These are phyloP conservation scores for Archilochus colubris DNA, from an alignment of 2,113 vertebrate genomes.

Conservation along the genomic window DNA sequence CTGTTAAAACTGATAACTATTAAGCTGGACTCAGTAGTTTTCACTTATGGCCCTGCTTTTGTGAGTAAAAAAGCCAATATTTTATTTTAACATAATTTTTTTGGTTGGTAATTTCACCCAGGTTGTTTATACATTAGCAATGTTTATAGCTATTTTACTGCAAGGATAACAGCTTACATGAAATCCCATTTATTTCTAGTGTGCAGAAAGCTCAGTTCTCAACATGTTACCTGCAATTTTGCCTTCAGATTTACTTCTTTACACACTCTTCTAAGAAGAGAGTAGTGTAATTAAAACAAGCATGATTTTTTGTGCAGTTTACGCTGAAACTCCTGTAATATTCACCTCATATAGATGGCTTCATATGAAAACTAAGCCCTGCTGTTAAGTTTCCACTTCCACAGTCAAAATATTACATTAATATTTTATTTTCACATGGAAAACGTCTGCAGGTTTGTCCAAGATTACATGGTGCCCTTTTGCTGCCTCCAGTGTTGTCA, in stretches of 20 bases:
- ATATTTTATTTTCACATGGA: conserved; percentile 1
- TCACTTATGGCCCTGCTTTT: not conserved
- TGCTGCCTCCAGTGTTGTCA: not conserved
- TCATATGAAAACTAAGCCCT: not conserved
- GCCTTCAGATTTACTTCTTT: not conserved
- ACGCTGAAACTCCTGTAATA: not conserved
- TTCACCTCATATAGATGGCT: not conserved
- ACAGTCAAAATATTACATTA: not conserved
- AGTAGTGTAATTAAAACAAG: not conserved
- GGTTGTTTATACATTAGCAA: not conserved
- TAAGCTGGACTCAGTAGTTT: not conserved
- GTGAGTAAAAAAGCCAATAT: not conserved
- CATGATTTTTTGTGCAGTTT: not conserved
- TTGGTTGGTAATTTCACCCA: not conserved
- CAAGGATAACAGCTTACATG: not conserved
- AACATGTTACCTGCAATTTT: not conserved
- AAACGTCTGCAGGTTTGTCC: not conserved
- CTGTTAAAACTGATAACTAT: not conserved
- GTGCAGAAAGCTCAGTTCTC: not conserved
- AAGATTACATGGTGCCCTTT: not conserved
- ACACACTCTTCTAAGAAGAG: not conserved
- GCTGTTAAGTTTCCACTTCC: not conserved
- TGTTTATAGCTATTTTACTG: not conserved
- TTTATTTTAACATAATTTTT: not conserved
- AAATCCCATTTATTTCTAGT: not conserved